phyloP scores from a whole-genome alignment of 2,797 vertebrate genomes.

The Schizopygopsis malacanthus region DNA sequence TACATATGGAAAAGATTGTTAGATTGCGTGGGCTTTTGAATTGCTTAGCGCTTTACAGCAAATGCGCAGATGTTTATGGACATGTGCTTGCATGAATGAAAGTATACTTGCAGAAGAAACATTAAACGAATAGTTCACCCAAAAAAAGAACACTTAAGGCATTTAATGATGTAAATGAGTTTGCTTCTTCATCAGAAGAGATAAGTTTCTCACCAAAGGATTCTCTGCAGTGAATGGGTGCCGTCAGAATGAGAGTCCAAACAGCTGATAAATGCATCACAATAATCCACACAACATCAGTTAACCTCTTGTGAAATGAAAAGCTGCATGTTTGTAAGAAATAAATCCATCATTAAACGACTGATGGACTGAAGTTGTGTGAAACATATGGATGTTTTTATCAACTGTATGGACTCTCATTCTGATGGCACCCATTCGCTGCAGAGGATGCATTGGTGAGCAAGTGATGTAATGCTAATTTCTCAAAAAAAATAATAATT shows the following conservation, averaged over 20 bases:
- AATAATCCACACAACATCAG: no score
- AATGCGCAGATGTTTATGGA: slow-evolving; percentile 45
- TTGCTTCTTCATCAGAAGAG: background rate
- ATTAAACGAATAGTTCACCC: background rate
- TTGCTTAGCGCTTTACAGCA: background rate
- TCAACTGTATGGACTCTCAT: no score
- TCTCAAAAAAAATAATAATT: background rate
- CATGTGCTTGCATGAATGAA: slow-evolving; percentile 29
- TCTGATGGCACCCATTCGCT: no score
- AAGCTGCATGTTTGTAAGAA: no score
- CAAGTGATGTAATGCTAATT: background rate
- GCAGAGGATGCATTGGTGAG: background rate
- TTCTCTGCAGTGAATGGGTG: background rate
- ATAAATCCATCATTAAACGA: no score
- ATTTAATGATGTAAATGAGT: background rate
- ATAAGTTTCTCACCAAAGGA: background rate
- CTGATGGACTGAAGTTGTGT: no score
- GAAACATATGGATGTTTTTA: no score
- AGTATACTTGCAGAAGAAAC: background rate
- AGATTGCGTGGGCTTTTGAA: background rate
- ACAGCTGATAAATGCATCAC: no score
- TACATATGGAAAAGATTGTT: slow-evolving; percentile 13
- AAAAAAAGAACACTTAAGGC: background rate
- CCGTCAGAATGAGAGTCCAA: no score
- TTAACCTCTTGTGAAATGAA: no score